Conservation (phyloP, 2,888 invertebrate species). For the Drosophila paracracens region DNA sequence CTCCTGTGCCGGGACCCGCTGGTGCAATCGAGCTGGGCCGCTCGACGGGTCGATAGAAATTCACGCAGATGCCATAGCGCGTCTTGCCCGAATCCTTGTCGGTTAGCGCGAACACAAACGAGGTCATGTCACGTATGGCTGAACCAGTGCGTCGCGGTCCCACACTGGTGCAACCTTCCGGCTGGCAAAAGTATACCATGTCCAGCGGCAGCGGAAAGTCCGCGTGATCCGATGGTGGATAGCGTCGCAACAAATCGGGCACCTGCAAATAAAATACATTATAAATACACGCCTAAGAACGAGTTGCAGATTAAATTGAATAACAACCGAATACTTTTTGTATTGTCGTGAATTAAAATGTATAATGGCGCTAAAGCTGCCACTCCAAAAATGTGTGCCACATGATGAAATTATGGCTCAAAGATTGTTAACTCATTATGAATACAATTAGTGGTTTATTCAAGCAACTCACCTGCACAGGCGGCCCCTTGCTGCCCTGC, state of each 20-base stretch:
- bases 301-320: neutral
- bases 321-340: neutral
- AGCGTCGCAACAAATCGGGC: slow-evolving; percentile 97
- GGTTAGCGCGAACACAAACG: slow-evolving; percentile 98
- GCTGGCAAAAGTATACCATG: slow-evolving; percentile 99
- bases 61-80: slow-evolving; percentile 98
- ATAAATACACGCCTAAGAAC: neutral
- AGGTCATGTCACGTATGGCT: slow-evolving; percentile 94
- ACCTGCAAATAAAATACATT: slow-evolving; percentile 86
- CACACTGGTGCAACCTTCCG: slow-evolving; percentile 98
- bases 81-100: slow-evolving; percentile 99
- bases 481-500: slow-evolving; percentile 87
- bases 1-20: slow-evolving; percentile 23
- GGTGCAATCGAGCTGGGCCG: slow-evolving; percentile 84
- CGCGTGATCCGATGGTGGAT: slow-evolving; percentile 97
- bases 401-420: neutral
- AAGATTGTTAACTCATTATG: neutral
- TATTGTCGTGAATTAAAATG: neutral
- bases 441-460: slow-evolving; percentile 1
- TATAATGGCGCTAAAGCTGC: neutral
- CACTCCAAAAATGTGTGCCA: neutral
- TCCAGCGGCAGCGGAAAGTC: slow-evolving; percentile 99
- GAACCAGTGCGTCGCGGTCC: slow-evolving; percentile 92
- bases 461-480: slow-evolving; percentile 89
- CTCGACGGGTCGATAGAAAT: slow-evolving; percentile 97